phyloP scores from a whole-genome alignment of 1,140 invertebrate genomes.

The Plutomurus gul region DNA sequence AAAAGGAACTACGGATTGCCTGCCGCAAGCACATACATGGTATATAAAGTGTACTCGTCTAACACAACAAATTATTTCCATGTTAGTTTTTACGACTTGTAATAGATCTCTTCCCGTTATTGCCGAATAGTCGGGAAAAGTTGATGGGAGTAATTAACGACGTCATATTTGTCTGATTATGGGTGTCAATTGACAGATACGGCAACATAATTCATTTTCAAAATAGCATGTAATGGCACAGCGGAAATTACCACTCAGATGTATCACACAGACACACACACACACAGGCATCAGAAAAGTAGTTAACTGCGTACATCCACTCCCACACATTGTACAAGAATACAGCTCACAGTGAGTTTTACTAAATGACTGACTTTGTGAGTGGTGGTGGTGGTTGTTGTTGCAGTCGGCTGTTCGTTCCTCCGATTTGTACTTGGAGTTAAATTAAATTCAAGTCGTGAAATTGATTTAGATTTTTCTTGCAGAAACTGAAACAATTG shows the following conservation, averaged over 20 bases:
- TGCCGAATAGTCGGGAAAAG: background rate
- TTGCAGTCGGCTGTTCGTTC: too few relatives aligned
- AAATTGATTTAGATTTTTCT: constrained; percentile 22
- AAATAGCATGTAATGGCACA: constrained; percentile 8
- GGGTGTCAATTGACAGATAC: constrained; percentile 23
- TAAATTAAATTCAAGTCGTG: background rate
- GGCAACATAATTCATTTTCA: background rate
- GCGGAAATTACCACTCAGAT: background rate
- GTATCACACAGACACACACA: background rate
- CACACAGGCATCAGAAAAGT: too few relatives aligned
- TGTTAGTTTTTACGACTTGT: background rate
- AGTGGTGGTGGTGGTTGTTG: too few relatives aligned
- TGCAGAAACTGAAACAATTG: background rate
- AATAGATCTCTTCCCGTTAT: background rate
- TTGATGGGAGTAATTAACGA: constrained; percentile 7
- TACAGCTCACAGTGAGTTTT: too few relatives aligned
- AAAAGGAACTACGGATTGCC: too few relatives aligned
- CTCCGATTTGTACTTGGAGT: too few relatives aligned
- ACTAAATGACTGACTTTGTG: too few relatives aligned
- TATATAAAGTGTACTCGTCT: background rate
- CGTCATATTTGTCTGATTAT: constrained; percentile 18
- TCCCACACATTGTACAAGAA: background rate
- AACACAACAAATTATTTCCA: background rate
- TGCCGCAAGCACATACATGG: too few relatives aligned
- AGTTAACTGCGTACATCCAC: background rate